Conservation (phyloP, 2,888 invertebrate species). For the Euzophera pinguis region DNA sequence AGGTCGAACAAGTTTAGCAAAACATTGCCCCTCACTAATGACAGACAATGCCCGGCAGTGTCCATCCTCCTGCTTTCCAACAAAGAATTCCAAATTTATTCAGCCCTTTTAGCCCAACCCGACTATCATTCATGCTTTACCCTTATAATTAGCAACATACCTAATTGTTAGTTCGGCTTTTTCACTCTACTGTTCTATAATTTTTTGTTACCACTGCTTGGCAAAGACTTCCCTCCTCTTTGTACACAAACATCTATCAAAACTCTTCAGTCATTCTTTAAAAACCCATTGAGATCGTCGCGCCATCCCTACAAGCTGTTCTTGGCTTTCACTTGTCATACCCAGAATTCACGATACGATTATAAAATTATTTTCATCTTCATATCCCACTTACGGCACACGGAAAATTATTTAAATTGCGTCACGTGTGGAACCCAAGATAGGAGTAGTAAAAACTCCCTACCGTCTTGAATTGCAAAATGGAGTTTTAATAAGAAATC, state of each 20-base stretch:
- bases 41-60: slow-evolving; percentile 44
- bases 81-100: slow-evolving; percentile 66
- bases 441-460: slow-evolving; percentile 18
- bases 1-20: slow-evolving; percentile 46
- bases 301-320: too few species aligned
- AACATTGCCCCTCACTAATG: slow-evolving; percentile 62
- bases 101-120: slow-evolving; percentile 51
- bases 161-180: slow-evolving; percentile 40
- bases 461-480: slow-evolving; percentile 24
- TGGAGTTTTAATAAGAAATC: slow-evolving; percentile 44
- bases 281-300: too few species aligned
- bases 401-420: slow-evolving; percentile 18
- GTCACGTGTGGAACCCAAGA: slow-evolving; percentile 4
- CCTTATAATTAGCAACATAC: slow-evolving; percentile 57
- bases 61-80: slow-evolving; percentile 41
- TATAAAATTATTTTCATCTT: neutral
- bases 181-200: slow-evolving; percentile 9
- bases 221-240: too few species aligned
- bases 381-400: slow-evolving; percentile 8
- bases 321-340: too few species aligned
- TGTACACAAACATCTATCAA: too few species aligned
- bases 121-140: slow-evolving; percentile 46
- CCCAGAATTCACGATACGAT: too few species aligned
- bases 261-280: too few species aligned
- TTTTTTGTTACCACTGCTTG: too few species aligned